Conservation (phyloP, 2,888 invertebrate genomes). For the Anodontia alba region DNA sequence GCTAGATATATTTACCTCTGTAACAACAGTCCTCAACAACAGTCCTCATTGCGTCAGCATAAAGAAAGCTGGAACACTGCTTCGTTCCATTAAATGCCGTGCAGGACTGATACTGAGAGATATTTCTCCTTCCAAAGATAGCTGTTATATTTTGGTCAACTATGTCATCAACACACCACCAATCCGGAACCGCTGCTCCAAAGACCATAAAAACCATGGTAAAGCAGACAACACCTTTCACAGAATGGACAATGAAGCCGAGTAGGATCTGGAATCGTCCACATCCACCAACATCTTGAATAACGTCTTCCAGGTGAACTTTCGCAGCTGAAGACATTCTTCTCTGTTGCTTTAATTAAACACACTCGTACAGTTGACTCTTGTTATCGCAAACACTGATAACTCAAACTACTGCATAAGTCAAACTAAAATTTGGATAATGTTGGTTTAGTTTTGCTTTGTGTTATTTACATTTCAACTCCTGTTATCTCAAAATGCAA, state of each 20-base stretch:
- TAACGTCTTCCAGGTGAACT: conserved; percentile 40
- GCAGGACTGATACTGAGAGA: conserved; percentile 4
- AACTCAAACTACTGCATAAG: too few species aligned
- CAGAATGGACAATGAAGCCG: conserved; percentile 33
- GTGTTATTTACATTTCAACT: too few species aligned
- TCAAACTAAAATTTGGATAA: too few species aligned
- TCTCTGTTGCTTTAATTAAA: too few species aligned
- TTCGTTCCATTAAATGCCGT: background rate
- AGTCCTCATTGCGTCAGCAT: conserved; percentile 3
- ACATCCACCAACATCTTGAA: conserved; percentile 48
- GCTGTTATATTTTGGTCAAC: background rate
- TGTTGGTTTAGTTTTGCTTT: too few species aligned
- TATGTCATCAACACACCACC: conserved; percentile 48
- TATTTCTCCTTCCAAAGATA: background rate
- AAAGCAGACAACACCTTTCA: conserved; percentile 45
- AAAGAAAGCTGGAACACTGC: background rate
- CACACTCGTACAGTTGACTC: too few species aligned
- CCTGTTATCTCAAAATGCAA: too few species aligned
- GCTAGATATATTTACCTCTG: conserved; percentile 1
- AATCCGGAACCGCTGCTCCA: conserved; percentile 45
- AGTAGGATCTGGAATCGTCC: conserved; percentile 52
- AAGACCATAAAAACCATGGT: conserved; percentile 50
- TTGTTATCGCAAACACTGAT: too few species aligned
- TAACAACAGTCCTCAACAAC: too few species aligned
- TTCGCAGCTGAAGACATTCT: background rate